Percentiles rank a stretch among this genome's conserved stretches.
Conservation (phyloP, 2,888 invertebrate species). For the Geophilus truncorum region DNA sequence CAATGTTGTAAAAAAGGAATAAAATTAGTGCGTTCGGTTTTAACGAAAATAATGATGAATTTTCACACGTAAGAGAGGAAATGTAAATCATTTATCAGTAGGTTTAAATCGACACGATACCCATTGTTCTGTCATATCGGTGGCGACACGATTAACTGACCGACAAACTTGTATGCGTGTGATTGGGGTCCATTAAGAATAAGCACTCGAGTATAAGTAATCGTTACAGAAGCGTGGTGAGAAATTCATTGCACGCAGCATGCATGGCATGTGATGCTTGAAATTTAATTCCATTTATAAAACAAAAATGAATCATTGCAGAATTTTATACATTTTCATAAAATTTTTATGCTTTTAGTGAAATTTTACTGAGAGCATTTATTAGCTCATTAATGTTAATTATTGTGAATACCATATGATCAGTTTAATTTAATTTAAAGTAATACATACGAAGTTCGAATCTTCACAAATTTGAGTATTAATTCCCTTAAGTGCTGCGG, state of each 20-base stretch:
- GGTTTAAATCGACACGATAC: not conserved
- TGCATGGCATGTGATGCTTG: constrained; percentile 4
- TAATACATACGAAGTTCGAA: no score
- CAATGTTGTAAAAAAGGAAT: no score
- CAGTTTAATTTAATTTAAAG: no score
- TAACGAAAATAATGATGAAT: no score
- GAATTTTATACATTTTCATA: not conserved
- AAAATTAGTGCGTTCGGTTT: no score
- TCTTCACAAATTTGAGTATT: no score
- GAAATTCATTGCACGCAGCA: not conserved
- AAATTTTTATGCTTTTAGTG: no score
- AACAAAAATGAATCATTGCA: not conserved
- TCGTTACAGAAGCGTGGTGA: constrained; percentile 1
- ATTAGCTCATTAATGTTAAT: no score
- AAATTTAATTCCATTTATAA: not conserved
- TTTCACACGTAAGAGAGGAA: not conserved
- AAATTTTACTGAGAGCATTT: no score
- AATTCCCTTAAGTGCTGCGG: no score
- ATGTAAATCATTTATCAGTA: not conserved
- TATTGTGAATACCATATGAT: no score
- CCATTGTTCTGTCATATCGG: not conserved
- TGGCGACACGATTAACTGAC: not conserved
- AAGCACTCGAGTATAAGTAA: not conserved
- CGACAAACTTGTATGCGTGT: constrained; percentile 6
- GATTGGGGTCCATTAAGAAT: not conserved